Evolutionary conservation across 2,888 invertebrate species (phyloP).

Genomic region (Sisyra terminalis): DNA sequence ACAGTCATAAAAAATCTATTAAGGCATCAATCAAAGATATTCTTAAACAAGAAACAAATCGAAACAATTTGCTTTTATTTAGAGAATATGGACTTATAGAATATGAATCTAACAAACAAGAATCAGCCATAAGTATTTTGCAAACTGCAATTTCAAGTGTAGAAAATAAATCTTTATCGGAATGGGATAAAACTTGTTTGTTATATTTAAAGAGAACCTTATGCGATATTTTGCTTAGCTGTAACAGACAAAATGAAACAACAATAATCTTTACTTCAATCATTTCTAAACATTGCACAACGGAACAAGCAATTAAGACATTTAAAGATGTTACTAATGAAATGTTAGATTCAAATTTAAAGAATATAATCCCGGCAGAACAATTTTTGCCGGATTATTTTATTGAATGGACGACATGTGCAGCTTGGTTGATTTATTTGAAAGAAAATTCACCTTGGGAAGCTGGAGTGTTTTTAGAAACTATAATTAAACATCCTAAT

Average conservation of each 20-base stretch:
- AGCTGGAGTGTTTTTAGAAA: conserved; percentile 23
- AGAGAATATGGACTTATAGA: conserved; percentile 45
- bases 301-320: conserved; percentile 19
- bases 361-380: conserved; percentile 17
- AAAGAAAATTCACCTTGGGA: conserved; percentile 20
- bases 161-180: conserved; percentile 15
- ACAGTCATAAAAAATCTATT: conserved; percentile 27
- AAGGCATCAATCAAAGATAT: conserved; percentile 36
- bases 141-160: conserved; percentile 28
- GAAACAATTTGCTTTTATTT: conserved; percentile 38
- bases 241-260: background rate
- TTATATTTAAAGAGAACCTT: conserved; percentile 24
- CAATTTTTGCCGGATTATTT: conserved; percentile 32
- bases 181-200: conserved; percentile 24
- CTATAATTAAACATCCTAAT: conserved; percentile 13
- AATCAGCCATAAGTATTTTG: conserved; percentile 29
- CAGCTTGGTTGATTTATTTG: conserved; percentile 33
- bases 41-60: conserved; percentile 30
- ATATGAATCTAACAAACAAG: conserved; percentile 27
- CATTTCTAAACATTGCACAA: conserved; percentile 15
- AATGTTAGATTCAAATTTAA: conserved; percentile 16
- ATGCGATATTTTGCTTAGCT: conserved; percentile 16
- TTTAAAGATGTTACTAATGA: conserved; percentile 21
- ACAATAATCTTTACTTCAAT: conserved; percentile 3
- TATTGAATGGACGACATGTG: conserved; percentile 34